Base-by-base conservation (phyloP, 2,888 invertebrate genomes). In the Poecilobothrus nobilitatus region DNA sequence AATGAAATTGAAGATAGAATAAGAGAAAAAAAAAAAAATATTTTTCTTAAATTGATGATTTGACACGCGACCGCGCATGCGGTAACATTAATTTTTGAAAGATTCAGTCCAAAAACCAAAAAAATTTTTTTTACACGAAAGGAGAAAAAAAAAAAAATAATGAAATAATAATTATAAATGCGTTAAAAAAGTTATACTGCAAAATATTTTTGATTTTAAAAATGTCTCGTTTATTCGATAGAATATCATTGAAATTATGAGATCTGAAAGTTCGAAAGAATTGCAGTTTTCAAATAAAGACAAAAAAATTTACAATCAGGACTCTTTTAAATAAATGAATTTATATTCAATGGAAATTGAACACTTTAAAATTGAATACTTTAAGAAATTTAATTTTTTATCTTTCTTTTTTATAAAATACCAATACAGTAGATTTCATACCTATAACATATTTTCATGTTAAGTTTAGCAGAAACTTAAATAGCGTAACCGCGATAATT, bases 51-150 rank as follows among this genome's bases (percentile, higher is more conserved):
- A 53, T 53, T 53, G 53, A 53, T 53, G 53, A 53, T 53, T 53
- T 53, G 53, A 53, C 53, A 53, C 53, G 53, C 53, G 53, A 53
- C 53, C 53, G 53, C 15, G 53, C 53, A 53, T 53, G 53, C 53
- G 15, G 53, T 53, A 15, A 53, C 53, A 53, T 53, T 53, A 53
- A 53, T 53, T 53, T n/a, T 53, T 53, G 53, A 53, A 15, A 18
- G 6, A 3, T 15, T 12, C 9, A 41, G 18, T 53, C 53, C 9
- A 9, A 53, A 53, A 53, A 53, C 15, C 6, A 18, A 15, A 53
- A 44, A 44, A n/a, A n/a, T n/a, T n/a, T 5, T 27, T 27, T 27
- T 4, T 4, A n/a, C n/a, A 53, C 27, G 53, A 53, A 18, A 53
- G 2, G 18, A 53, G 15, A 53, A 53, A 15, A 53, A 53, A 18